phyloP scores from a whole-genome alignment of 2,888 invertebrate genomes.

The Erebia ligea region DNA sequence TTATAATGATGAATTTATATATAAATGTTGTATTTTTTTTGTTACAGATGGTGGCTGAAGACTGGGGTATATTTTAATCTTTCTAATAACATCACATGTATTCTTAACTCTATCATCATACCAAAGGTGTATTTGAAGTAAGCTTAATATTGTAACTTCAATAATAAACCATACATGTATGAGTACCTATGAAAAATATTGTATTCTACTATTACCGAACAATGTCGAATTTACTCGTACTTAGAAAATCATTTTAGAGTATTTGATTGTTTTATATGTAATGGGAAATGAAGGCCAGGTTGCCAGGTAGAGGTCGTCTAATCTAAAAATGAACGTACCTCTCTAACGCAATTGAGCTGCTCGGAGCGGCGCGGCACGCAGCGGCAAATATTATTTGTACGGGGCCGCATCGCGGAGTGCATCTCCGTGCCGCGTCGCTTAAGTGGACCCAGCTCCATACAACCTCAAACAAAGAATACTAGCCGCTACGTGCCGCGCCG shows the following conservation, averaged over 20 bases:
- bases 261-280: constrained; percentile 11
- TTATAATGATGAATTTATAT: too few species aligned
- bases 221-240: not conserved
- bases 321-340: too few species aligned
- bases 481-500: too few species aligned
- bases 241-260: not conserved
- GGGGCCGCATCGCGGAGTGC: too few species aligned
- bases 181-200: constrained; percentile 7
- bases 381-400: too few species aligned
- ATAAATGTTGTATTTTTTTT: constrained; percentile 6
- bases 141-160: constrained; percentile 23
- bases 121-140: constrained; percentile 39
- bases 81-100: constrained; percentile 28
- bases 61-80: constrained; percentile 33
- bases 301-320: too few species aligned
- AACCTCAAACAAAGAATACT: too few species aligned
- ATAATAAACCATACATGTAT: constrained; percentile 15
- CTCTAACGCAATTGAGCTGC: too few species aligned
- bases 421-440: too few species aligned
- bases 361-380: too few species aligned
- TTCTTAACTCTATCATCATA: constrained; percentile 33
- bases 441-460: too few species aligned
- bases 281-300: too few species aligned
- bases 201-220: constrained; percentile 10
- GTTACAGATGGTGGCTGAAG: constrained; percentile 39